These are phyloP conservation scores for Mungos mungo DNA, from an alignment of 2,113 vertebrate species.

Conservation along the genomic window DNA sequence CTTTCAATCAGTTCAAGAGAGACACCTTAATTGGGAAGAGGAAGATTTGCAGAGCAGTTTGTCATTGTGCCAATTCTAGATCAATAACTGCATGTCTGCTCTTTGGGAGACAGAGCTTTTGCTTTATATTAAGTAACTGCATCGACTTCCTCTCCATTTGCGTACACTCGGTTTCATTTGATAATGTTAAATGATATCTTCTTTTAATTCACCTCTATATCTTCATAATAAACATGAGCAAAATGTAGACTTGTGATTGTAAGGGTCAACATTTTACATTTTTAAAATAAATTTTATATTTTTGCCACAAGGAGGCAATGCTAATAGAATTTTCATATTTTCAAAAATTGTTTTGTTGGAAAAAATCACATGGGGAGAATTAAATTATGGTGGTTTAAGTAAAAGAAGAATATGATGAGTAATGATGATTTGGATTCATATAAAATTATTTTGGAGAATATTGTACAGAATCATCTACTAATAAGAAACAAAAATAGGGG, in stretches of 20 bases:
- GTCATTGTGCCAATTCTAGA: constrained; percentile 67
- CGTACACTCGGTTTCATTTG: constrained; percentile 40
- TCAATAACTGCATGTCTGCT: constrained; percentile 45
- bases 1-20: constrained; percentile 80
- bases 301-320: not conserved
- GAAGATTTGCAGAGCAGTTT: constrained; percentile 62
- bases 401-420: not conserved
- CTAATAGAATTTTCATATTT: not conserved
- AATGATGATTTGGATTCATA: not conserved
- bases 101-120: not conserved
- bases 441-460: not conserved
- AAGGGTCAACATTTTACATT: not conserved
- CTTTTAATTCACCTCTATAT: constrained; percentile 7
- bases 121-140: not conserved
- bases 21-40: constrained; percentile 75
- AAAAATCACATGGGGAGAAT: constrained; percentile 33
- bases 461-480: not conserved
- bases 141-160: not conserved
- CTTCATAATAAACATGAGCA: not conserved
- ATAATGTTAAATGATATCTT: not conserved
- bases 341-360: not conserved
- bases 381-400: not conserved
- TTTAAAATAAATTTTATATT: not conserved
- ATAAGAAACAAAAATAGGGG: not conserved
- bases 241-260: constrained; percentile 30